Evolutionary conservation across 2,888 invertebrate genomes (phyloP), one percentile per base, ranked within the genome.

Genomic region (Meiosimyza platycephala): DNA sequence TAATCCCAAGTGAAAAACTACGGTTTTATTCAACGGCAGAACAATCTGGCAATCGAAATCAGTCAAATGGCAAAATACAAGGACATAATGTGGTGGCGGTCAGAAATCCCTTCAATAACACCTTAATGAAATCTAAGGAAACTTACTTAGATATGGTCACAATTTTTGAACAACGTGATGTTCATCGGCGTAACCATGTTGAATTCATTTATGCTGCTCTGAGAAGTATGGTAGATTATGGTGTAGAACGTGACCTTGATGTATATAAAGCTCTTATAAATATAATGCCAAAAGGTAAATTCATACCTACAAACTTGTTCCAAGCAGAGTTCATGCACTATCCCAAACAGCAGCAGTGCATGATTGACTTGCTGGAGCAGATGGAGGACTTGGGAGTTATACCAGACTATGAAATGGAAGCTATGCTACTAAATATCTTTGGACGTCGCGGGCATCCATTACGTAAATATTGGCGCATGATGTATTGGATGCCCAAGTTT

Each of bases 361-460:
- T 94, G 54, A 91, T 97, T n/a, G 94, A 95, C 84, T 84, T 99
- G 68, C 79, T 86, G 40, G 94, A 95, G 80, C 93, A 97, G 89
- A 99, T 99, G 99, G 98, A 99, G 89, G 91, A 94, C 78, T 92
- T 95, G 86, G 94, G 95, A 76, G 95, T 99, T 3, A 93, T 96
- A 79, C 98, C 98, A 0, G 99, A 99, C 85, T 89, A 90, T 73
- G 97, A 98, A 87, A 91, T 95, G 89, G 94, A 97, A 82, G 89
- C 91, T 69, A 92, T 96, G 86, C 88, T 99, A 11, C 81, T 93
- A 1, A 94, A 94, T 81, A 91, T 93, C 64, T 99, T 98, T 88
- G 98, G 99, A 0, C 88, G 88, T 28, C 88, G 92, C 77, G 94
- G 94, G 0, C 90, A 90, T 82, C 93, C 94, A 0, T 83, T 94